Evolutionary conservation across 1,140 invertebrate species (phyloP).

Genomic region (Stegodyphus mimosarum): DNA sequence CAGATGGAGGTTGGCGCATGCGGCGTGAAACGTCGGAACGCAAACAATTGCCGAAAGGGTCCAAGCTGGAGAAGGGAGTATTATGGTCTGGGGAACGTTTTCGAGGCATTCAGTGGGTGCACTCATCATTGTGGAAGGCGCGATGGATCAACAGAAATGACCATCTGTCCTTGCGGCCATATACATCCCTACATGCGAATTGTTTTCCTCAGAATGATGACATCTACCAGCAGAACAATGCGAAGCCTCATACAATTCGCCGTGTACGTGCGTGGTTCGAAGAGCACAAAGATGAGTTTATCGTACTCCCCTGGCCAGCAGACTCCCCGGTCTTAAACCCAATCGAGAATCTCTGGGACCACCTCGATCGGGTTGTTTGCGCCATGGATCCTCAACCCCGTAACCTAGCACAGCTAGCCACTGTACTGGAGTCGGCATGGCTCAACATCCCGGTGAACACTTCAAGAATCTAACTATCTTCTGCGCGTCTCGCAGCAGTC

Average conservation of each 20-base stretch:
- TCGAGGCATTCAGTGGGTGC: neutral
- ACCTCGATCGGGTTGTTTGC: too few species aligned
- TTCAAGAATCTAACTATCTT: too few species aligned
- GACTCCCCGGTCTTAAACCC: neutral
- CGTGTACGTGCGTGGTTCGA: neutral
- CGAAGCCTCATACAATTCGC: neutral
- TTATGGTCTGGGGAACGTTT: constrained; percentile 4
- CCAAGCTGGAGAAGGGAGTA: constrained; percentile 6
- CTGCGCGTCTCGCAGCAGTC: too few species aligned
- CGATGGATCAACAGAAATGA: neutral
- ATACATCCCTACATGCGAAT: too few species aligned
- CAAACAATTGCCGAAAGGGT: constrained; percentile 12
- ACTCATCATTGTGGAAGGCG: neutral
- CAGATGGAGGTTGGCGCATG: constrained; percentile 11
- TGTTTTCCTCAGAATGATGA: too few species aligned
- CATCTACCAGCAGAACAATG: neutral
- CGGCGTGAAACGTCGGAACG: constrained; percentile 5
- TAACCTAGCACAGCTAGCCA: neutral
- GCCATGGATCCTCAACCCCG: neutral
- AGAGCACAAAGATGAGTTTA: neutral
- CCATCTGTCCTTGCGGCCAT: too few species aligned
- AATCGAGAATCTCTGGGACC: neutral
- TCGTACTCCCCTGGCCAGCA: neutral
- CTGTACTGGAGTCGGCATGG: too few species aligned
- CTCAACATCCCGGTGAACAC: too few species aligned